These are phyloP conservation scores for Drosophila littoralis DNA, from an alignment of 1,140 invertebrate genomes.

Conservation along the genomic window DNA sequence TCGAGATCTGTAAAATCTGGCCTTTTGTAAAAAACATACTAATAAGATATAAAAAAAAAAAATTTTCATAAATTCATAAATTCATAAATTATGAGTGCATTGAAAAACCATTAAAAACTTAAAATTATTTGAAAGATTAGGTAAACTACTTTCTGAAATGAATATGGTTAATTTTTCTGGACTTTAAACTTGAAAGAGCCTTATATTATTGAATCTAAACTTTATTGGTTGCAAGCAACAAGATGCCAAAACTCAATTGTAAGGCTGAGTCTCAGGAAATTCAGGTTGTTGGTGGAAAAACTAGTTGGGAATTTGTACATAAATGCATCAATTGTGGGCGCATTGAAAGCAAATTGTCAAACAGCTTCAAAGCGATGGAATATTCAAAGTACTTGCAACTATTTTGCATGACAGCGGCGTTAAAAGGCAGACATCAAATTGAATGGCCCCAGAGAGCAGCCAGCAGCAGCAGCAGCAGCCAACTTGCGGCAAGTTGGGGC, in stretches of 20 bases:
- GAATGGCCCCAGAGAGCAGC: slow-evolving; percentile 53
- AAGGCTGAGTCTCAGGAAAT: not conserved
- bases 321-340: slow-evolving; percentile 48
- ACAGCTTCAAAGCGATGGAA: slow-evolving; percentile 47
- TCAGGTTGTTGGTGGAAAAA: not conserved
- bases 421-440: slow-evolving; percentile 77
- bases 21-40: no score
- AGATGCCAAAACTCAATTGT: no score
- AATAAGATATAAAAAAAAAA: no score
- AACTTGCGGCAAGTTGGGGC: not conserved
- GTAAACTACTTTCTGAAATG: no score
- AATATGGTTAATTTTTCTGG: no score
- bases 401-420: slow-evolving; percentile 76
- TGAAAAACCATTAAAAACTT: no score
- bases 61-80: no score
- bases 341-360: slow-evolving; percentile 61
- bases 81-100: no score
- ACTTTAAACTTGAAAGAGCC: no score
- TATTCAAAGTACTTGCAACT: slow-evolving; percentile 76
- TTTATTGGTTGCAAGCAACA: not conserved
- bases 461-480: slow-evolving; percentile 4
- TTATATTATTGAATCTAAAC: not conserved
- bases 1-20: no score
- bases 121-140: no score
- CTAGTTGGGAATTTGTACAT: slow-evolving; percentile 31